phyloP scores from a whole-genome alignment of 2,113 vertebrate genomes.

The Leptobrachium ailaonicum region DNA sequence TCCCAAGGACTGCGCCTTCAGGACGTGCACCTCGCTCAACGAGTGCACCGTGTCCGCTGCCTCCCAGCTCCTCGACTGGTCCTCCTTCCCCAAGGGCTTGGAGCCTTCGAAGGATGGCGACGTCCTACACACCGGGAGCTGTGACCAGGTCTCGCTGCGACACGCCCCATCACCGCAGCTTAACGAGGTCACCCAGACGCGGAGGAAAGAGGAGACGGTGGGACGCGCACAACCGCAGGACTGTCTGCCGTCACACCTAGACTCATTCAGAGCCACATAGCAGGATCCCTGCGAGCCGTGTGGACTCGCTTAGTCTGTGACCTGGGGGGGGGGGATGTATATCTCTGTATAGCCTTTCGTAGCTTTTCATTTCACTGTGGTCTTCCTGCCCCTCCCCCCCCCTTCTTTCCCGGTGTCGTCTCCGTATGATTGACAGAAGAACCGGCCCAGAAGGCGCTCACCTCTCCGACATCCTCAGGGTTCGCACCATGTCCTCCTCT shows the following conservation, averaged over 20 bases:
- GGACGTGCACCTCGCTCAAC: slow-evolving; percentile 17
- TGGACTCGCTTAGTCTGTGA: slow-evolving; percentile 61
- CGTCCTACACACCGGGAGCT: slow-evolving; percentile 53
- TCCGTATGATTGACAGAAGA: not conserved
- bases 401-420: not conserved
- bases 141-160: slow-evolving; percentile 41
- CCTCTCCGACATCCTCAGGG: not conserved
- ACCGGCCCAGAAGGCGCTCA: not conserved
- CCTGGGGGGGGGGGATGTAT: slow-evolving; percentile 58
- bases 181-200: slow-evolving; percentile 55
- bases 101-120: slow-evolving; percentile 46
- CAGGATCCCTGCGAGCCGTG: slow-evolving; percentile 58
- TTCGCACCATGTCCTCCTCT: not conserved
- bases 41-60: slow-evolving; percentile 24
- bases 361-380: slow-evolving; percentile 57
- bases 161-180: slow-evolving; percentile 55
- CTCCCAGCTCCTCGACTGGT: slow-evolving; percentile 28
- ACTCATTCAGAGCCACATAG: slow-evolving; percentile 80
- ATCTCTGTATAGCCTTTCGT: slow-evolving; percentile 67
- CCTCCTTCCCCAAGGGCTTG: slow-evolving; percentile 36
- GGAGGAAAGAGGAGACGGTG: slow-evolving; percentile 53
- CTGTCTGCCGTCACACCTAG: slow-evolving; percentile 65
- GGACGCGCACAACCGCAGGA: slow-evolving; percentile 64
- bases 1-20: not conserved
- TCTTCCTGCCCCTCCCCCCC: not conserved